A percentile compares a stretch with the other conserved stretches of the same genome.
phyloP scores from a whole-genome alignment of 2,113 vertebrate genomes.

The Hoplias malabaricus region DNA sequence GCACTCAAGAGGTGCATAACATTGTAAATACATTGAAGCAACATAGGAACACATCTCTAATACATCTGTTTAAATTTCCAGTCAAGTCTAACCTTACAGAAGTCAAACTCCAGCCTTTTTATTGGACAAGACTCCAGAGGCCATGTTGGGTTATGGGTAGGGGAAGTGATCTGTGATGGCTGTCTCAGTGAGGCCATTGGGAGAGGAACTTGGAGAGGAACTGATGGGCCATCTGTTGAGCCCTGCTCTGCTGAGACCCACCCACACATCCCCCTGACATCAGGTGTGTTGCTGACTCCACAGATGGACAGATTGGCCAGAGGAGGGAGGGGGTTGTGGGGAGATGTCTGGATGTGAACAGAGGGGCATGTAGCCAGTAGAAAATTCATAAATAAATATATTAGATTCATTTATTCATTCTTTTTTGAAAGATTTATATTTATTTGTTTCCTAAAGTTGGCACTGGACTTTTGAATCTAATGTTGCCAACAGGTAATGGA shows the following conservation, averaged over 20 bases:
- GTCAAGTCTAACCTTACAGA: no score
- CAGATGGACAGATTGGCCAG: slow-evolving; percentile 31
- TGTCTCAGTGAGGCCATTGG: slow-evolving; percentile 20
- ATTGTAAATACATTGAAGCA: no score
- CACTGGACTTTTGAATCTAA: no score
- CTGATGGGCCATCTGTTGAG: slow-evolving; percentile 45
- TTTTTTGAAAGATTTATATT: no score
- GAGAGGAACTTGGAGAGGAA: slow-evolving; percentile 12
- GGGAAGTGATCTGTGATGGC: slow-evolving; percentile 39
- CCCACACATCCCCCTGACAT: slow-evolving; percentile 28
- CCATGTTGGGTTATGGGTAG: neutral
- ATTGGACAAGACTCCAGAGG: neutral
- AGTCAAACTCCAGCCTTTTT: no score
- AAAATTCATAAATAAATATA: no score
- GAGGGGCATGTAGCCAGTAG: neutral
- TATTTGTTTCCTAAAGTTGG: no score
- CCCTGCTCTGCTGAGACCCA: slow-evolving; percentile 19
- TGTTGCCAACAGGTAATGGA: no score
- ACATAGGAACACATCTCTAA: no score
- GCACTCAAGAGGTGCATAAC: no score
- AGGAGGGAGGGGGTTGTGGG: neutral
- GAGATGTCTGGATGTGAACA: neutral
- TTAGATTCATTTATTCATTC: no score
- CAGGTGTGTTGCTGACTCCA: slow-evolving; percentile 13
- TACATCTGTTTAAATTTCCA: no score